Conservation (phyloP, 2,113 vertebrate genomes). For the Columba livia region DNA sequence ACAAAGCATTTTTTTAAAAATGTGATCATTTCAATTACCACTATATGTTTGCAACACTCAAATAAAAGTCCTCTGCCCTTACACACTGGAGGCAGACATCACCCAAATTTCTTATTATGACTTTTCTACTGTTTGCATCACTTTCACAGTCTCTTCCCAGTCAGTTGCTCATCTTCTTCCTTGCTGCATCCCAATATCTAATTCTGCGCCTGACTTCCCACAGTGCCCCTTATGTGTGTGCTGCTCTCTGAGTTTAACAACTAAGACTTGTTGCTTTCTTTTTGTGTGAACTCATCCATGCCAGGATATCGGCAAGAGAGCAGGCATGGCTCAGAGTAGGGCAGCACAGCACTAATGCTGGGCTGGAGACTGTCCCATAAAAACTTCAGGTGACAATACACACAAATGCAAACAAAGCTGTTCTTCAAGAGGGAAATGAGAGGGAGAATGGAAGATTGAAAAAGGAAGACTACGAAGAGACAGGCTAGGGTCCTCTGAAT, state of each 20-base stretch:
- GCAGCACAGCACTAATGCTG: not conserved
- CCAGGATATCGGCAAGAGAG: not conserved
- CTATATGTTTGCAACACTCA: not conserved
- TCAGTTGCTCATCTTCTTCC: not conserved
- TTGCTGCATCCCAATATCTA: not conserved
- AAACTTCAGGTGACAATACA: not conserved
- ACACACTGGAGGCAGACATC: not conserved
- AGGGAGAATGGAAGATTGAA: not conserved
- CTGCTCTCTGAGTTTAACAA: not conserved
- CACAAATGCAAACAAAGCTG: not conserved
- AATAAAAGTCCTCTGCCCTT: not conserved
- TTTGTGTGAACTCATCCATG: not conserved
- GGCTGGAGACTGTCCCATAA: not conserved
- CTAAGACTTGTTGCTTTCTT: not conserved
- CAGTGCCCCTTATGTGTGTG: rapidly evolving
- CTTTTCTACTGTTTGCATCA: not conserved
- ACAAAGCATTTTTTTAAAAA: not conserved
- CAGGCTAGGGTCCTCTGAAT: not conserved
- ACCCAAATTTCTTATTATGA: not conserved
- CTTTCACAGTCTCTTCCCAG: not conserved
- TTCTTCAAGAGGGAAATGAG: not conserved
- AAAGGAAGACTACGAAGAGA: not conserved
- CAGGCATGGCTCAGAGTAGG: not conserved
- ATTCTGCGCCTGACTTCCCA: not conserved
- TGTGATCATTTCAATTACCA: not conserved